Percentiles rank a stretch among this genome's conserved stretches.
These are phyloP conservation scores for Tyrophagus putrescentiae DNA, from an alignment of 1,140 invertebrate genomes.

Conservation along the genomic window DNA sequence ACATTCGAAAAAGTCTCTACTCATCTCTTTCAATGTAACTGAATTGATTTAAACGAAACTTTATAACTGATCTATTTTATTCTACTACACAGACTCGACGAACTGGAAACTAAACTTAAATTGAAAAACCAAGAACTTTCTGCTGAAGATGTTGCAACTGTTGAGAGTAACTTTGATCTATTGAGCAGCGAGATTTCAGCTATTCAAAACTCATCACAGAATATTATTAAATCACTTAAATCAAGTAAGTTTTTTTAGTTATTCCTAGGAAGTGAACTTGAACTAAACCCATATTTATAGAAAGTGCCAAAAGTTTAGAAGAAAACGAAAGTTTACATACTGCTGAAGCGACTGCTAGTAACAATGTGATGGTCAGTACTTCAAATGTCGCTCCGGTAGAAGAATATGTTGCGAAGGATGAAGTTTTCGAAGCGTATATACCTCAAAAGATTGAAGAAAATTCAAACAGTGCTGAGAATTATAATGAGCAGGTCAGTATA, in stretches of 20 bases:
- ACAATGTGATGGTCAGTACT: neutral
- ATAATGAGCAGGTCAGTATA: neutral
- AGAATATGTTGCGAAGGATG: neutral
- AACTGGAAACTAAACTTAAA: neutral
- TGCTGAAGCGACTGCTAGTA: neutral
- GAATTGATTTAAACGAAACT: neutral
- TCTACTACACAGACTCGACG: neutral
- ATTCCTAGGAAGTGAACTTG: neutral
- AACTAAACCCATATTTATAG: neutral
- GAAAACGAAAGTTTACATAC: neutral
- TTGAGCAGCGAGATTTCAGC: neutral
- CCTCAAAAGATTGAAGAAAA: neutral
- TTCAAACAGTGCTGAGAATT: neutral
- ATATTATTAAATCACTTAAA: constrained; percentile 9
- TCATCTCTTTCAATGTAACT: neutral
- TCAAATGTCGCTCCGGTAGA: neutral
- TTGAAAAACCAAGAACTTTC: neutral
- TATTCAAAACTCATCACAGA: neutral
- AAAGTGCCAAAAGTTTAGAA: neutral
- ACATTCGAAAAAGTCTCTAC: constrained; percentile 7
- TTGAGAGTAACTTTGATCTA: neutral
- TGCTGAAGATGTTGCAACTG: too few species aligned
- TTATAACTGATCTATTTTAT: neutral
- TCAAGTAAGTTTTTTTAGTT: neutral
- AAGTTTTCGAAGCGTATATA: constrained; percentile 20